Percentiles rank a stretch among this genome's conserved stretches.
These are phyloP conservation scores for Melitaea cinxia DNA, from an alignment of 1,140 invertebrate species.

Conservation along the genomic window DNA sequence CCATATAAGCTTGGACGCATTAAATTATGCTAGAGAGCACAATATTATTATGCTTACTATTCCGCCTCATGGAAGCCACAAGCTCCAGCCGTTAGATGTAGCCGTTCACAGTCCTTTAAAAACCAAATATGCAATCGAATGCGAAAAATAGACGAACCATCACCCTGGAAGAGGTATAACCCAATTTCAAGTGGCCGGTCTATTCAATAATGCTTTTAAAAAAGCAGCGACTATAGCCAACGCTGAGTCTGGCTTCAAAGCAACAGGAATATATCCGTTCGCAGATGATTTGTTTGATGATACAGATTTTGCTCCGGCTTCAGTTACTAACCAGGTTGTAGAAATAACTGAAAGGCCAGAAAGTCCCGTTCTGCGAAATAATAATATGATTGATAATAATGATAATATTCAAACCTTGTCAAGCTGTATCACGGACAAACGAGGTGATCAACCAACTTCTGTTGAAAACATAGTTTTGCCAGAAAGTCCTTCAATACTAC, in stretches of 20 bases:
- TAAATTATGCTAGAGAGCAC: not conserved
- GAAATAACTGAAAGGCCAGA: not conserved
- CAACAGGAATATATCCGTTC: constrained; percentile 13
- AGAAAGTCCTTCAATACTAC: no score
- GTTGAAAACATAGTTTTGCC: no score
- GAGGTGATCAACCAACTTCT: no score
- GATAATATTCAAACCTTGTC: no score
- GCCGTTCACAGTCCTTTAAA: constrained; percentile 8
- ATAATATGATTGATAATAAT: not conserved
- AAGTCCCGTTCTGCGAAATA: not conserved
- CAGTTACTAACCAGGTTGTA: constrained; percentile 2
- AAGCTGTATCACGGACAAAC: no score
- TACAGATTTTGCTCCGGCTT: constrained; percentile 1
- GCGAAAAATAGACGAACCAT: not conserved
- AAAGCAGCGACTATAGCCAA: constrained; percentile 1
- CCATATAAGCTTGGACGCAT: not conserved
- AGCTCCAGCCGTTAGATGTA: constrained; percentile 13
- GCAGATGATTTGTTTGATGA: constrained; percentile 12
- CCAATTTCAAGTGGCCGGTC: not conserved
- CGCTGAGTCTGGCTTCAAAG: constrained; percentile 10
- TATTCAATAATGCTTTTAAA: constrained; percentile 8
- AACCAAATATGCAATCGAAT: constrained; percentile 1
- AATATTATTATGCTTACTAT: constrained; percentile 12
- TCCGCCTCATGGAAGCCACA: constrained; percentile 16
- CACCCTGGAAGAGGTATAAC: constrained; percentile 9